Conservation (phyloP, 2,113 vertebrate genomes). For the Cyanoramphus novaezelandiae region DNA sequence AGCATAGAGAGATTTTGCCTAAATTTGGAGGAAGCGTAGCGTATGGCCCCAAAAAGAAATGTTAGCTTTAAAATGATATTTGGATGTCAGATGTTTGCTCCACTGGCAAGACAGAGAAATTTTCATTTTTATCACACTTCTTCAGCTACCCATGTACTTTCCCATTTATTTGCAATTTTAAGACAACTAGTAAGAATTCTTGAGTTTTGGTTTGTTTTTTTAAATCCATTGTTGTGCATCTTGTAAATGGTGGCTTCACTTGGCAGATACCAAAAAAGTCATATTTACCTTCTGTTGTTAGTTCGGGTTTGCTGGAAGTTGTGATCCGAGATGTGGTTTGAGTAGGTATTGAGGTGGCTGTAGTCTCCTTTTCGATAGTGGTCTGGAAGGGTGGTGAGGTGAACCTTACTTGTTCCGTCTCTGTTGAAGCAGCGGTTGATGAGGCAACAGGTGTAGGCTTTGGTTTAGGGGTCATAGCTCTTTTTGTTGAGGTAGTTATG, state of each 20-base stretch:
- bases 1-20: neutral
- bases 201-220: neutral
- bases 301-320: neutral
- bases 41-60: neutral
- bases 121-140: neutral
- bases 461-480: neutral
- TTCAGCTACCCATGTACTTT: neutral
- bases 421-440: neutral
- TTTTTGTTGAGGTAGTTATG: neutral
- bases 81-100: neutral
- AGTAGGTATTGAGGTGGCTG: neutral
- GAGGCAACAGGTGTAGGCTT: neutral
- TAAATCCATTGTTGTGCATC: neutral
- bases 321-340: neutral
- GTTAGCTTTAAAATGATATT: neutral
- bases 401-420: neutral
- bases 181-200: neutral
- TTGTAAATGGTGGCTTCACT: neutral
- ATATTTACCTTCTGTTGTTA: conserved; percentile 36
- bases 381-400: neutral
- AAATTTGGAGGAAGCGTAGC: neutral
- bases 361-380: neutral
- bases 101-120: neutral
- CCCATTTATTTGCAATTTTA: neutral
- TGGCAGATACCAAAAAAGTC: neutral